Evolutionary conservation across 2,888 invertebrate genomes (phyloP).

Genomic region (Ceramica pisi): DNA sequence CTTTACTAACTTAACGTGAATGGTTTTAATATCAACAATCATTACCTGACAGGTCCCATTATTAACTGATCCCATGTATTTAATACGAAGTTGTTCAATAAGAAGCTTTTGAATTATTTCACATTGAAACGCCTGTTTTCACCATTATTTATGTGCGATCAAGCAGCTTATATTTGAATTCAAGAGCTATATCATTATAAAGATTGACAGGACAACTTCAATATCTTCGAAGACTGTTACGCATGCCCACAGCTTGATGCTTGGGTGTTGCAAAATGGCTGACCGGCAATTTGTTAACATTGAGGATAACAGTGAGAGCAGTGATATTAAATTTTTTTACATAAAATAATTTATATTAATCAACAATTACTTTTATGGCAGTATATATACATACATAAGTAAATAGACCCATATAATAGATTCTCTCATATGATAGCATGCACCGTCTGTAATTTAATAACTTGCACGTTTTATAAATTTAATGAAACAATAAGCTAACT

Average conservation of each 20-base stretch:
- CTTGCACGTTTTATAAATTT: slow-evolving; percentile 17
- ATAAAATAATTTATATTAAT: neutral
- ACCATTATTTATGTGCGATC: neutral
- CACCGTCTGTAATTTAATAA: slow-evolving; percentile 8
- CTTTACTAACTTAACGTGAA: neutral
- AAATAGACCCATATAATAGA: slow-evolving; percentile 10
- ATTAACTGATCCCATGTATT: neutral
- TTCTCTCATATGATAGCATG: slow-evolving; percentile 11
- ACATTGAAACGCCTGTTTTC: neutral
- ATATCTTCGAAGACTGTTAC: slow-evolving; percentile 15
- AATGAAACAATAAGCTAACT: slow-evolving; percentile 31
- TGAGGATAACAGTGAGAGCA: too few species aligned
- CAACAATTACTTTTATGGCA: neutral
- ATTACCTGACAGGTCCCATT: slow-evolving; percentile 1
- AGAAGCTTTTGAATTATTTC: neutral
- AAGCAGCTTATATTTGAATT: neutral
- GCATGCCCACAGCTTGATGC: slow-evolving; percentile 34
- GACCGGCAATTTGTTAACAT: slow-evolving; percentile 24
- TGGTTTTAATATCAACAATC: neutral
- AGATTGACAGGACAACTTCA: slow-evolving; percentile 2
- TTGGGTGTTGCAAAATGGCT: slow-evolving; percentile 34
- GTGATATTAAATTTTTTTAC: neutral
- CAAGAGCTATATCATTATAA: neutral
- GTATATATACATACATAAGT: neutral
- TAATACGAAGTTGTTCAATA: neutral